Percentiles rank a stretch among this genome's conserved stretches.
Evolutionary conservation across 2,888 invertebrate species (phyloP).

Genomic region (Erannis defoliaria): DNA sequence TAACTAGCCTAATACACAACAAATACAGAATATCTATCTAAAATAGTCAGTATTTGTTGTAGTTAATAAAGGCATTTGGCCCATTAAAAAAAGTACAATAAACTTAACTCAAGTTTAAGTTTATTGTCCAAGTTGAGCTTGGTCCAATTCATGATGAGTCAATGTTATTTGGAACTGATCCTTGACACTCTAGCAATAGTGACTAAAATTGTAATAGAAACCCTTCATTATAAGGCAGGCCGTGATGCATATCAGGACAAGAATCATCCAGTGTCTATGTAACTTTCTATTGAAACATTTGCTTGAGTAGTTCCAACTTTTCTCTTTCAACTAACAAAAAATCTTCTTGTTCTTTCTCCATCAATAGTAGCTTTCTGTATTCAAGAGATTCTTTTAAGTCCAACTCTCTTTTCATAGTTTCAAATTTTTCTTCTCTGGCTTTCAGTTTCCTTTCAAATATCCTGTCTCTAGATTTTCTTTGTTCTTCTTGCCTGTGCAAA

Average conservation of each 20-base stretch:
- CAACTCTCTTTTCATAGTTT: conserved; percentile 56
- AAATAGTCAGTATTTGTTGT: no score
- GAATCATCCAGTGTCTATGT: background rate
- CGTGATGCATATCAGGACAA: background rate
- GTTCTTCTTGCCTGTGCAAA: conserved; percentile 59
- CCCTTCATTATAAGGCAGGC: no score
- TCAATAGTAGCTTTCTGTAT: conserved; percentile 56
- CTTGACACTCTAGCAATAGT: no score
- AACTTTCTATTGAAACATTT: conserved; percentile 44
- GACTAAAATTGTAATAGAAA: no score
- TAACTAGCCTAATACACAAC: no score
- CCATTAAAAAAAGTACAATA: no score
- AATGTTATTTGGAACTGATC: no score
- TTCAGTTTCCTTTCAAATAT: conserved; percentile 57
- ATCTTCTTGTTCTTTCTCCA: conserved; percentile 59
- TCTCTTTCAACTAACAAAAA: conserved; percentile 59
- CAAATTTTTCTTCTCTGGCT: conserved; percentile 60
- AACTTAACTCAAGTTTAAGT: no score
- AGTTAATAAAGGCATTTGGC: no score
- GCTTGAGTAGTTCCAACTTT: conserved; percentile 61
- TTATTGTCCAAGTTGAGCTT: no score
- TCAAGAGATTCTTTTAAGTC: conserved; percentile 61
- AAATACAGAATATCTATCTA: no score
- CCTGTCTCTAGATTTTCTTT: conserved; percentile 54
- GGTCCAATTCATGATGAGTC: no score